Evolutionary conservation across 2,888 invertebrate species (phyloP).

Genomic region (Coenonympha glycerion): DNA sequence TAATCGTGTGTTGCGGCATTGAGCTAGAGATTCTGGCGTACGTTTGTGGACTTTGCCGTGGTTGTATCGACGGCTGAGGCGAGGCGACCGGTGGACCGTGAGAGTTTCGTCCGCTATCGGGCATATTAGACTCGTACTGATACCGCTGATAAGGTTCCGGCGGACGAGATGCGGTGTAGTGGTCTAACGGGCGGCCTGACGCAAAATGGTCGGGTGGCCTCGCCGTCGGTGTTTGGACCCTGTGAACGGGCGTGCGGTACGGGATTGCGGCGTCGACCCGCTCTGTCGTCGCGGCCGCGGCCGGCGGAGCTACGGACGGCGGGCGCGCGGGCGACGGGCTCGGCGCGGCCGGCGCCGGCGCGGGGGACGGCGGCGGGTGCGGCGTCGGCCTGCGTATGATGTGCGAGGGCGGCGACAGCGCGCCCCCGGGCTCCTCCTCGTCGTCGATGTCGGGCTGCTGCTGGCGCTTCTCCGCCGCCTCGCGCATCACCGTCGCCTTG

Average conservation of each 20-base stretch:
- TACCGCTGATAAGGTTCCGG: conserved; percentile 58
- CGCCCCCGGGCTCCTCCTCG: conserved; percentile 56
- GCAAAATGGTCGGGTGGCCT: conserved; percentile 58
- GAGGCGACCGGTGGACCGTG: conserved; percentile 49
- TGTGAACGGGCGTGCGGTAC: conserved; percentile 49
- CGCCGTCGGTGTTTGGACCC: conserved; percentile 55
- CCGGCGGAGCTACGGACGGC: conserved; percentile 48
- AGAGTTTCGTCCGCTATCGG: conserved; percentile 49
- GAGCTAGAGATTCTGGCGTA: conserved; percentile 58
- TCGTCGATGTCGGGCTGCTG: conserved; percentile 65
- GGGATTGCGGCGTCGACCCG: conserved; percentile 44
- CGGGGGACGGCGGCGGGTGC: conserved; percentile 56
- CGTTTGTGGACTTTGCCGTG: conserved; percentile 61
- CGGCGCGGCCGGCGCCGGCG: conserved; percentile 50
- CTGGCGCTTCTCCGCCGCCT: conserved; percentile 67
- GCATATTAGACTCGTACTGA: conserved; percentile 51
- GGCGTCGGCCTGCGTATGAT: conserved; percentile 66
- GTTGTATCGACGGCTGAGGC: conserved; percentile 54
- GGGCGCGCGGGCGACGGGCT: conserved; percentile 40
- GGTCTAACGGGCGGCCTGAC: conserved; percentile 59
- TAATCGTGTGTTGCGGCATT: conserved; percentile 54
- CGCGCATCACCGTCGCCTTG: conserved; percentile 73
- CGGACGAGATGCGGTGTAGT: conserved; percentile 57
- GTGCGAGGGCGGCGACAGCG: conserved; percentile 68
- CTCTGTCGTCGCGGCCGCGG: conserved; percentile 42